A percentile compares a stretch with the other conserved stretches of the same genome.
Conservation (phyloP, 30 jellyfish, hydroid and myxozoan species). For the Rhopilema esculentum region DNA sequence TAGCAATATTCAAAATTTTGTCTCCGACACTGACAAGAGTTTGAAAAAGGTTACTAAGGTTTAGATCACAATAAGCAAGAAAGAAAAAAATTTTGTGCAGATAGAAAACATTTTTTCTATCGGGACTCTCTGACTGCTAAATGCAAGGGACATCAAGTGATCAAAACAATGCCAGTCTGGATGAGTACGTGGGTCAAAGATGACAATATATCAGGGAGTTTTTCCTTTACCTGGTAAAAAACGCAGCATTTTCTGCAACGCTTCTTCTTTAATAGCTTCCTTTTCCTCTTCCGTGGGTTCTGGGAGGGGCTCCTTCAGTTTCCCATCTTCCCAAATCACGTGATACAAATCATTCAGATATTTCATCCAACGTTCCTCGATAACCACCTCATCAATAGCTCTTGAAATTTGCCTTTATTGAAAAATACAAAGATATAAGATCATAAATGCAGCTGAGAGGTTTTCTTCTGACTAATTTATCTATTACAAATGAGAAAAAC, state of each 20-base stretch:
- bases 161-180: neutral
- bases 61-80: too few relatives aligned
- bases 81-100: too few relatives aligned
- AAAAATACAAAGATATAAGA: neutral
- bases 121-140: neutral
- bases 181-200: neutral
- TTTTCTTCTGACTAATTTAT: too few relatives aligned
- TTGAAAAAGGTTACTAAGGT: too few relatives aligned
- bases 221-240: constrained; percentile 79
- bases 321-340: constrained; percentile 89
- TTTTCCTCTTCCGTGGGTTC: constrained; percentile 72
- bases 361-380: constrained; percentile 89
- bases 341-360: constrained; percentile 80
- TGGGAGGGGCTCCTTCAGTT: constrained; percentile 69
- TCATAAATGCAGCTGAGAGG: neutral
- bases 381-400: constrained; percentile 75
- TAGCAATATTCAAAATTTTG: too few relatives aligned
- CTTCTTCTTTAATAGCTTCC: constrained; percentile 61
- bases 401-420: constrained; percentile 71
- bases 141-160: neutral
- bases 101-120: too few relatives aligned
- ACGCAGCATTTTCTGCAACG: constrained; percentile 71
- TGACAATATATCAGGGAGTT: neutral
- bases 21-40: too few relatives aligned
- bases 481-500: too few relatives aligned